A percentile compares a stretch with the other conserved stretches of the same genome.
Conservation (phyloP, 2,113 vertebrate species). For the Grammatotria lemairii region DNA sequence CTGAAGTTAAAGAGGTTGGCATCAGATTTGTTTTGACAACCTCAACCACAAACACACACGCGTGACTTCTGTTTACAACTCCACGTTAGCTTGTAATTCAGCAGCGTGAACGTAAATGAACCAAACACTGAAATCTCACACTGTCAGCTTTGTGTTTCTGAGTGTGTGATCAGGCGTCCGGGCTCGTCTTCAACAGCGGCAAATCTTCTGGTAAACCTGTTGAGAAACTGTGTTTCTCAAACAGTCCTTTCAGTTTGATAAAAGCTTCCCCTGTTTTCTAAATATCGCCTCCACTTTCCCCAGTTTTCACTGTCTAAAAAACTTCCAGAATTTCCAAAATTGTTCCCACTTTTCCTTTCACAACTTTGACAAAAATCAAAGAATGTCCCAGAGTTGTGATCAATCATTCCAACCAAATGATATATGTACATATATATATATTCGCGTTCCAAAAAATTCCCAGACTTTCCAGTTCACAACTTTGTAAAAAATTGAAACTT, state of each 20-base stretch:
- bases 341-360: neutral
- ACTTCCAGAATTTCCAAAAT: neutral
- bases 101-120: neutral
- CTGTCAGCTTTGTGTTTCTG: neutral
- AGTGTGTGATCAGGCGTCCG: neutral
- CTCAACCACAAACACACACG: neutral
- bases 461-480: neutral
- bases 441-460: neutral
- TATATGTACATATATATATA: neutral
- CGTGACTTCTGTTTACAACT: neutral
- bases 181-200: neutral
- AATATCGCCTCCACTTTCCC: neutral
- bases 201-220: neutral
- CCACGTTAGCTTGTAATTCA: neutral
- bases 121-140: neutral
- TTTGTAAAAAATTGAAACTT: neutral
- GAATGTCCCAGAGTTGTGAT: neutral
- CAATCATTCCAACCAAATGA: neutral
- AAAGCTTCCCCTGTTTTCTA: neutral
- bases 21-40: slow-evolving; percentile 10
- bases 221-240: neutral
- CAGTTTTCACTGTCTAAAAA: neutral
- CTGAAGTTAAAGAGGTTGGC: neutral
- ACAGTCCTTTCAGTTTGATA: neutral
- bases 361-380: neutral